Base-by-base conservation (phyloP, 2,797 vertebrate species). In the Enteromius paludinosus region DNA sequence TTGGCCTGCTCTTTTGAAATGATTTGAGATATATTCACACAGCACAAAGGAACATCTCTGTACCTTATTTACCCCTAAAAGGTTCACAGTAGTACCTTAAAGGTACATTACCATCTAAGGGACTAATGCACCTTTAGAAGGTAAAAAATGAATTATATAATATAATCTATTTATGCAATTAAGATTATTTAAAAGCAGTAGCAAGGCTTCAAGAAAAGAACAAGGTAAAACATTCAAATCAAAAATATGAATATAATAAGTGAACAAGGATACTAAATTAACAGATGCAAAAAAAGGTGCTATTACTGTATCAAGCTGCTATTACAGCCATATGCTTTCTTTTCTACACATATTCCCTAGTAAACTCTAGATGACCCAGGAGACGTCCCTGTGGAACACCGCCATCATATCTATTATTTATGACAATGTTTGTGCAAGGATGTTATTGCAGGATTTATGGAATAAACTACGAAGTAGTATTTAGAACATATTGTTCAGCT, bases 321-420 rank as follows among this genome's bases (percentile, higher is more conserved):
- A 30, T 62, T 62, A 35, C 52, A 59, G 88, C 88, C 74, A 30
- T 90, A 88, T 89, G 85, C 84, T 86, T 83, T 87, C 89, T 90
- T 90, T 92, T 90, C 91, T 88, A 87, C 88, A 83, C 89, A 88
- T 86, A 92, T 91, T 81, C 74, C 89, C 83, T 83, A 77, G 85
- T 91, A 93, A 94, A 94, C 92, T 92, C 87, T 86, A 80, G 23
- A 77, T 90, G 92, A 94, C 92, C 92, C 91, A 92, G 90, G 0
- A 20, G 86, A 84, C 56, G 88, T 89, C 89, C 87, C 85, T 59
- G 87, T 61, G 89, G 38, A 77, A 61, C 18, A 33, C 38, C 1
- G 4, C 18, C 14, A 77, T 62, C 88, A 85, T 90, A 93, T 93
- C 80, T 88, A 92, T 92, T 91, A 93, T 94, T 93, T 90, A 93